Conservation (phyloP, 1,140 invertebrate species). For the Heliothis subflexa region DNA sequence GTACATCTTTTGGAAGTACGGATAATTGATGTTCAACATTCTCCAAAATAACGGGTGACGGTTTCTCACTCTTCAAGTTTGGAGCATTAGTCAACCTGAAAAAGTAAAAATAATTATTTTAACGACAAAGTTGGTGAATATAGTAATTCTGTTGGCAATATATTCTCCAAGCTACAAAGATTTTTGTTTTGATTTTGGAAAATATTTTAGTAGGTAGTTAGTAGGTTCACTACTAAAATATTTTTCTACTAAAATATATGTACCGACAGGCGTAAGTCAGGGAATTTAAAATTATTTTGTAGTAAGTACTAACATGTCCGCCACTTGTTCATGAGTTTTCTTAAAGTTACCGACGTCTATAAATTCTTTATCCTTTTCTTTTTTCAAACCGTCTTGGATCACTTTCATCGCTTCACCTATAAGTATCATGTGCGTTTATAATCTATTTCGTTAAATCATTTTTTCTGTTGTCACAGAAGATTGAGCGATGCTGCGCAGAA, state of each 20-base stretch:
- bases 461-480: background rate
- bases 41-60: constrained; percentile 47
- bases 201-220: too few species aligned
- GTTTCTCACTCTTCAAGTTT: constrained; percentile 48
- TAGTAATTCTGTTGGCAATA: too few species aligned
- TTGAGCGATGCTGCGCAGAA: too few species aligned
- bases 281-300: background rate
- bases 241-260: too few species aligned
- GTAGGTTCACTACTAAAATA: too few species aligned
- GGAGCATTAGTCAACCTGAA: constrained; percentile 47
- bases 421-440: constrained; percentile 8
- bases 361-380: constrained; percentile 64
- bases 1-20: constrained; percentile 19
- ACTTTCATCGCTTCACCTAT: constrained; percentile 66
- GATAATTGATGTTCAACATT: constrained; percentile 47
- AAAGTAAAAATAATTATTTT: background rate
- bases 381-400: constrained; percentile 63
- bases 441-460: background rate
- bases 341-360: constrained; percentile 66
- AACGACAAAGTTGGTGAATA: too few species aligned
- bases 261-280: too few species aligned
- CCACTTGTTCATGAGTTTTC: constrained; percentile 63
- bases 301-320: constrained; percentile 59
- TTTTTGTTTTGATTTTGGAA: too few species aligned
- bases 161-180: too few species aligned